Base-by-base conservation (phyloP, 2,113 vertebrate genomes). In the Dermatemys mawii region DNA sequence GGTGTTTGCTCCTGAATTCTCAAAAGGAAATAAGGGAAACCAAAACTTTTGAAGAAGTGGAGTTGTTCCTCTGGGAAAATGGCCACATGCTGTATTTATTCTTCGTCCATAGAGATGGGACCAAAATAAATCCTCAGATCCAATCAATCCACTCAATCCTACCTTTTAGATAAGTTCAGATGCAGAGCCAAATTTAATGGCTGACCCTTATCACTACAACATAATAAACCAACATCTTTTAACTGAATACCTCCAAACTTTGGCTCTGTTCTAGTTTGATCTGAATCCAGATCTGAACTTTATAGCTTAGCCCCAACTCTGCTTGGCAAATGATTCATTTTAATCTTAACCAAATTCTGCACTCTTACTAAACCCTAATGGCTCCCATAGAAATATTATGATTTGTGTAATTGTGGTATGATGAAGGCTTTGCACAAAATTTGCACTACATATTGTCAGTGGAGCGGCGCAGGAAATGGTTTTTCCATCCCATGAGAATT, bases 361-460 rank as follows among this genome's bases (percentile, higher is more conserved):
- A 0, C 53, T 49, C 0, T 1, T 78, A 48, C 54, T 29, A 2
- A 3, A 46, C 1, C 0, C 1, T 3, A 5, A 0, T 2, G 22
- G 38, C 35, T 49, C 11, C 13, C 1, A 4, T 16, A 9, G 11
- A 44, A 26, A 32, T 78, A 13, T 21, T 6, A 21, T 38, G 1
- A 0, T 32, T 24, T 3, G 7, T 32, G 26, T 60, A 32, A 27
- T 60, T 35, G 44, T 57, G 35, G 11, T 14, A n/a, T 84, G 12
- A 0, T 27, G 0, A 2, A 26, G 90, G 11, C 53, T 50, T 90
- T 51, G 46, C 5, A 9, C 0, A 0, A 7, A 32, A 21, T 48
- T 12, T 4, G 4, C 11, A 22, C 0, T 1, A 5, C 5, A 0
- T 0, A 55, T 11, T 26, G 32, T 11, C 2, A 1, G 1, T n/a